phyloP scores from a whole-genome alignment of 1,140 invertebrate species.

The Metopolophium dirhodum region DNA sequence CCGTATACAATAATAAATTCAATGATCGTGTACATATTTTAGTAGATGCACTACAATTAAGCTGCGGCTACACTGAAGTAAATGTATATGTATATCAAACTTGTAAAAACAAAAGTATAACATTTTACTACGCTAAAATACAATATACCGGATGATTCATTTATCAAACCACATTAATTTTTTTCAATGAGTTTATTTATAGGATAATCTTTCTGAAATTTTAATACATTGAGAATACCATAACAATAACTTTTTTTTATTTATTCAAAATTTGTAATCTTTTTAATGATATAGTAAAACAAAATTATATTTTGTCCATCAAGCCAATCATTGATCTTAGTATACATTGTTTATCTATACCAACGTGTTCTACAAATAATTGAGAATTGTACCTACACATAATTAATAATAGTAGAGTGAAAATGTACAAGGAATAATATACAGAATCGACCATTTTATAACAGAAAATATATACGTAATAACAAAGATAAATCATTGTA shows the following conservation, averaged over 20 bases:
- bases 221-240: background rate
- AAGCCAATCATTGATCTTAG: background rate
- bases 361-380: background rate
- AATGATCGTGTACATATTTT: background rate
- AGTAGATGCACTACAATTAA: conserved; percentile 20
- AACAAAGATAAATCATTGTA: background rate
- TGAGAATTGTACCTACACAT: background rate
- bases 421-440: background rate
- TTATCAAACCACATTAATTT: background rate
- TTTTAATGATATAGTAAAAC: background rate
- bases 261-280: background rate
- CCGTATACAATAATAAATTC: background rate
- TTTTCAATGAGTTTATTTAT: background rate
- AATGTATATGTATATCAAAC: background rate
- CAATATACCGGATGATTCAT: background rate
- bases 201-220: background rate
- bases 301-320: background rate
- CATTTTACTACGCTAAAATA: background rate
- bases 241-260: background rate
- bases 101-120: background rate
- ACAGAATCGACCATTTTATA: background rate
- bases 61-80: conserved; percentile 23
- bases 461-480: background rate
- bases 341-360: background rate
- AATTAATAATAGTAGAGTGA: too few species aligned